Evolutionary conservation across 2,797 vertebrate genomes (phyloP), one percentile per base, ranked within the genome.

Genomic region (Oophaga sylvatica): DNA sequence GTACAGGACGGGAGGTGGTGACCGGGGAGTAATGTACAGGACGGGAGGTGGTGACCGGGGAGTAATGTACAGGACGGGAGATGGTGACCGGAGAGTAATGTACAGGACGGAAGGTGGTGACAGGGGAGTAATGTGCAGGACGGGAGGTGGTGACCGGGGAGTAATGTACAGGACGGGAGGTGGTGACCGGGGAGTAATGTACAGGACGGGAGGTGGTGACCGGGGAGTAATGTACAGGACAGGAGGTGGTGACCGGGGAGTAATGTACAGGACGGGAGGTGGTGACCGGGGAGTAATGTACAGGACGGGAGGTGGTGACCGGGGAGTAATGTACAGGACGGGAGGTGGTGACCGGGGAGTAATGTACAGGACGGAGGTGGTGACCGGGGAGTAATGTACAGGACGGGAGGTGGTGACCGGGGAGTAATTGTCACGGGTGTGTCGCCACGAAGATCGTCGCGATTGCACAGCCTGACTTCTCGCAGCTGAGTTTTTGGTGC

Each of bases 101-200:
- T 77, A 53, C 48, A 77, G 45, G 19, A 19, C 31, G 26, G 48
- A 6, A 17, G 41, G 22, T 16, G 48, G 75, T 48, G 22, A 22
- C n/a, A n/a, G 9, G 2, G 31, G 31, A 31, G 17, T 73, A 41
- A 17, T 5, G 62, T 63, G 11, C 19, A 26, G 19, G 20, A 8
- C 9, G 6, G 41, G 3, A 41, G 45, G 17, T 17, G 41, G 35
- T 75, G 29, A 48, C 20, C n/a, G 10, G 48, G 15, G 41, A 31
- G 20, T n/a, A 5, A 12, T n/a, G 17, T 53, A 53, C 45, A 56
- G 26, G 4, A 84, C 70, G 90, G 87, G 5, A 92, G 95, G 0
- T 93, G 91, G 96, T 95, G 13, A 87, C 90, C 20, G 95, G 95
- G 90, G n/a, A 16, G 13, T 48, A 41, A 48, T 67, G 45, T 67